These are phyloP conservation scores for Uropsilus gracilis DNA, from an alignment of 2,113 vertebrate genomes.

Conservation along the genomic window DNA sequence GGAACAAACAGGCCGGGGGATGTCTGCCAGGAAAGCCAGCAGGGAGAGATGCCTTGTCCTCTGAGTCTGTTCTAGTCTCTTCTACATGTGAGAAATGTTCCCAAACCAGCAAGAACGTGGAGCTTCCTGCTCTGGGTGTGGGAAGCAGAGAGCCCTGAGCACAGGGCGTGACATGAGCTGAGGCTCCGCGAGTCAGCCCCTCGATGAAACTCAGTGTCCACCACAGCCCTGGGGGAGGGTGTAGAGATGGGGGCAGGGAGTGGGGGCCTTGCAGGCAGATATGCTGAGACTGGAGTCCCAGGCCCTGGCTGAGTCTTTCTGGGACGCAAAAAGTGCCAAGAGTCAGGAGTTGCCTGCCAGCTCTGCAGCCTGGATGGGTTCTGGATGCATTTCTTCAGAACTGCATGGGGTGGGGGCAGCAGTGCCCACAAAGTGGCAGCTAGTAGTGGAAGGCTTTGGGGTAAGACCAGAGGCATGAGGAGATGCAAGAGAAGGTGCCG, in stretches of 20 bases:
- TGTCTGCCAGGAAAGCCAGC: not conserved
- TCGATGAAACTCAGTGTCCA: no score
- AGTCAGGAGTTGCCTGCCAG: no score
- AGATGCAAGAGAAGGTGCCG: accelerated
- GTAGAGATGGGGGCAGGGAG: accelerated
- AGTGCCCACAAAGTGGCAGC: not conserved
- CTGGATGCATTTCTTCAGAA: not conserved
- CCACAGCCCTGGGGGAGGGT: accelerated
- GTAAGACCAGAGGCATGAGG: accelerated
- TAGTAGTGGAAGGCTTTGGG: not conserved
- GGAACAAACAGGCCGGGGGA: not conserved
- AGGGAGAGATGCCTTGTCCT: not conserved
- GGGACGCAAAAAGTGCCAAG: accelerated
- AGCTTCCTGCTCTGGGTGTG: not conserved
- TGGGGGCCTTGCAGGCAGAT: no score
- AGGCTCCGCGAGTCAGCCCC: no score
- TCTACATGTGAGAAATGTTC: not conserved
- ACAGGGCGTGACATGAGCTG: accelerated
- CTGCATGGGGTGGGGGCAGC: not conserved
- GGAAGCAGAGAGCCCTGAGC: not conserved
- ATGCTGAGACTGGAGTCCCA: no score
- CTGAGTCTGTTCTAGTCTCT: not conserved
- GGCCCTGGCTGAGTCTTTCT: not conserved
- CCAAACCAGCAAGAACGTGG: not conserved
- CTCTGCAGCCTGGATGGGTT: not conserved